Percentiles rank a stretch among this genome's conserved stretches.
phyloP scores from a whole-genome alignment of 2,797 vertebrate species.

The Neomorphus geoffroyi region DNA sequence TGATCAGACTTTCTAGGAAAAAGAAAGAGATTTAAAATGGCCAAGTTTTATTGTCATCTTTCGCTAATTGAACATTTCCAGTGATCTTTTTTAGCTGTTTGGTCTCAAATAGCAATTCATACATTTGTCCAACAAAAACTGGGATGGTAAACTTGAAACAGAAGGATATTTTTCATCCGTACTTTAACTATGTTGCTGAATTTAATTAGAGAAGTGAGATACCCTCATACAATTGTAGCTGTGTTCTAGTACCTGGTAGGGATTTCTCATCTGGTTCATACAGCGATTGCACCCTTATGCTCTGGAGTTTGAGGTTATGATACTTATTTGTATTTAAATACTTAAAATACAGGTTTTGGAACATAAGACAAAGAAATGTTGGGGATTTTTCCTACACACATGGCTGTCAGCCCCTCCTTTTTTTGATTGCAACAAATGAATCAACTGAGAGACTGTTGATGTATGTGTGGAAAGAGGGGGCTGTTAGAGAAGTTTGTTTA shows the following conservation, averaged over 20 bases:
- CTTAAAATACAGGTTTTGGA: background rate
- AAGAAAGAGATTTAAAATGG: background rate
- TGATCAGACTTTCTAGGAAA: slow-evolving; percentile 32
- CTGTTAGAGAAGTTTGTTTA: background rate
- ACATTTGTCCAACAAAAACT: background rate
- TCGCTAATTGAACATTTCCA: background rate
- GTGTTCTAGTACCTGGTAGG: background rate
- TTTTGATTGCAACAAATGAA: fast-evolving
- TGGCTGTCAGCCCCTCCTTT: background rate
- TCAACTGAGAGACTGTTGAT: background rate
- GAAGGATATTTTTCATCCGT: background rate
- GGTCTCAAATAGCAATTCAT: background rate
- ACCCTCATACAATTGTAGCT: background rate
- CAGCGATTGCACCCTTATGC: background rate
- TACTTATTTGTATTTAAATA: background rate
- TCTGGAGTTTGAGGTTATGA: background rate
- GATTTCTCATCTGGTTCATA: background rate
- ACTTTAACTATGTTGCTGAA: background rate
- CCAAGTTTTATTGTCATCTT: background rate
- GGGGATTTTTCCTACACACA: fast-evolving
- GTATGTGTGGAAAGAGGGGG: background rate
- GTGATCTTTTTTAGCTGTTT: background rate
- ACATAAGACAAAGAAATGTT: background rate
- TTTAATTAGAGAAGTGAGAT: background rate
- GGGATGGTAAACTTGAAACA: background rate